Conservation (phyloP, 2,113 vertebrate genomes). For the Cololabis saira region DNA sequence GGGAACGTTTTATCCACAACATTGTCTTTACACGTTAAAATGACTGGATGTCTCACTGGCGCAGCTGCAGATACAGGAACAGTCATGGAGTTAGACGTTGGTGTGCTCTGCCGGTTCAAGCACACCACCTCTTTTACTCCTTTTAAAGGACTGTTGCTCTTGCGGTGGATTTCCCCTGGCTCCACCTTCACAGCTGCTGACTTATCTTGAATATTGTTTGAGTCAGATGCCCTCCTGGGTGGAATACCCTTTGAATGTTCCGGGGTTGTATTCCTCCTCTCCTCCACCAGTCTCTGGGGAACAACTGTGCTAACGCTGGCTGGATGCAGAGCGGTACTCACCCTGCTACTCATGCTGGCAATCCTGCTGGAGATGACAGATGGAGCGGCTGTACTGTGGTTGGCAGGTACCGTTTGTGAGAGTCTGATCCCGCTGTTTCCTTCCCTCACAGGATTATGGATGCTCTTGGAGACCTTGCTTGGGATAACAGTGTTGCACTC, state of each 20-base stretch:
- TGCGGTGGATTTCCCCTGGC: constrained; percentile 19
- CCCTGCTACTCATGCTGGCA: constrained; percentile 25
- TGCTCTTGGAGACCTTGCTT: constrained; percentile 57
- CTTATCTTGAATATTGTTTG: constrained; percentile 24
- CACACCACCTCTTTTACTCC: constrained; percentile 28
- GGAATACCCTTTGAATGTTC: constrained; percentile 27
- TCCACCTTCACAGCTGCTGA: constrained; percentile 57
- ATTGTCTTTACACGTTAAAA: constrained; percentile 23
- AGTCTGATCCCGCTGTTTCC: constrained; percentile 33
- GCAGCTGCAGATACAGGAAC: constrained; percentile 2
- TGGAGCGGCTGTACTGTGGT: neutral
- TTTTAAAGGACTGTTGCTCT: constrained; percentile 21
- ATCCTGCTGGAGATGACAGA: constrained; percentile 5
- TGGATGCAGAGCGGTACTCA: constrained; percentile 14
- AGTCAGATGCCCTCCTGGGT: constrained; percentile 17
- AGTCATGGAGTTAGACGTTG: constrained; percentile 28
- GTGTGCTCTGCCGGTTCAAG: constrained; percentile 29
- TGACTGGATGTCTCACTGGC: constrained; percentile 22
- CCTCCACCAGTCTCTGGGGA: constrained; percentile 38
- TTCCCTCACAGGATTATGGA: constrained; percentile 30
- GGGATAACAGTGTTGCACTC: constrained; percentile 35
- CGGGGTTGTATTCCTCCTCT: constrained; percentile 31
- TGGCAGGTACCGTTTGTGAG: constrained; percentile 14
- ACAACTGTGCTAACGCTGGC: constrained; percentile 15
- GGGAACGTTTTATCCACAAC: constrained; percentile 22